Percentiles rank a stretch among this genome's conserved stretches.
These are phyloP conservation scores for Gymnosoma rotundatum DNA, from an alignment of 2,888 invertebrate species.

Conservation along the genomic window DNA sequence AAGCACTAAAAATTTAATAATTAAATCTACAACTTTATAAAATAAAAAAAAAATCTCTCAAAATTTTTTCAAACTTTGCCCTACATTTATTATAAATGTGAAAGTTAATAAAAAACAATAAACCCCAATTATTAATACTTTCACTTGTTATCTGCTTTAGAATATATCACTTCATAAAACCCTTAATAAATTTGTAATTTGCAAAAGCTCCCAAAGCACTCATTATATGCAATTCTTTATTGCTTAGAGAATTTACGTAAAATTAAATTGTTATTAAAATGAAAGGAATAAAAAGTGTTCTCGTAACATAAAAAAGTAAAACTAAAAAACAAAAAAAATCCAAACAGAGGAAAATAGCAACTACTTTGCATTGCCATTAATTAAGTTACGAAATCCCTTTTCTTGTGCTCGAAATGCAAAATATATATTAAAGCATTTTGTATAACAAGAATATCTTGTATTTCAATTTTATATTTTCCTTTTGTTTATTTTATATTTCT, in stretches of 20 bases:
- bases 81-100: too few species aligned
- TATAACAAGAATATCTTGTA: not conserved
- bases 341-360: not conserved
- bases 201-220: slow-evolving; percentile 12
- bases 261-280: slow-evolving; percentile 35
- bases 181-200: slow-evolving; percentile 32
- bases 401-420: slow-evolving; percentile 22
- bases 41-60: too few species aligned
- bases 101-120: too few species aligned
- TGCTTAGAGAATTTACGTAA: slow-evolving; percentile 33
- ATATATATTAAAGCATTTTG: not conserved
- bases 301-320: not conserved
- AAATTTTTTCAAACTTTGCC: too few species aligned
- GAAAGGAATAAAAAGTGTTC: not conserved
- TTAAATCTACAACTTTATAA: too few species aligned
- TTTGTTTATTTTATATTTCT: slow-evolving; percentile 3
- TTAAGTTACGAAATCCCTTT: slow-evolving; percentile 40
- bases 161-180: slow-evolving; percentile 21
- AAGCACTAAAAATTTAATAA: too few species aligned
- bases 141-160: not conserved
- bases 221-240: slow-evolving; percentile 28
- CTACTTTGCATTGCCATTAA: slow-evolving; percentile 21
- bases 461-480: slow-evolving; percentile 30
- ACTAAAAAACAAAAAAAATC: not conserved
- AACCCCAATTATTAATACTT: not conserved